Evolutionary conservation across 2,888 invertebrate species (phyloP).

Genomic region (Vesta saturnalis): DNA sequence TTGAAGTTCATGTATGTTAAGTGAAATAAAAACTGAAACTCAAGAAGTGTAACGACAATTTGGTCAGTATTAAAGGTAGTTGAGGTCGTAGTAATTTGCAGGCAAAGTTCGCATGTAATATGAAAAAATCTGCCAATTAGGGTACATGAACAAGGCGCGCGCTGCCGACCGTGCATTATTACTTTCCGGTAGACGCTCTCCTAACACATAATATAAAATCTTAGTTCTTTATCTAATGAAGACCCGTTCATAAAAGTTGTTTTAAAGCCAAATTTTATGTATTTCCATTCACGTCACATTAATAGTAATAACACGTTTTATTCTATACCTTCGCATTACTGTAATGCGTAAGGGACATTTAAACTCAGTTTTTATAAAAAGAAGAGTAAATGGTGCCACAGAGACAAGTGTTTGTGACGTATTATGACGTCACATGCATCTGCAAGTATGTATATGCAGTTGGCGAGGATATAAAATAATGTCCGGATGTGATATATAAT

Average conservation of each 20-base stretch:
- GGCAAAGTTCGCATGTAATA: slow-evolving; percentile 33
- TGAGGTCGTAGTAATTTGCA: slow-evolving; percentile 32
- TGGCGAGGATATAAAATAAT: slow-evolving; percentile 44
- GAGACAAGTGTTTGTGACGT: slow-evolving; percentile 44
- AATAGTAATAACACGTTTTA: slow-evolving; percentile 1
- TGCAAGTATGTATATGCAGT: slow-evolving; percentile 43
- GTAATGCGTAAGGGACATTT: slow-evolving; percentile 31
- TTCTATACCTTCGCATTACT: slow-evolving; percentile 11
- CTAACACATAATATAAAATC: slow-evolving; percentile 30
- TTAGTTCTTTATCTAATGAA: slow-evolving; percentile 30
- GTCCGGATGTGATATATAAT: slow-evolving; percentile 47
- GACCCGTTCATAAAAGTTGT: slow-evolving; percentile 14
- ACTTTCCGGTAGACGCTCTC: slow-evolving; percentile 37
- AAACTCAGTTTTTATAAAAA: slow-evolving; percentile 35
- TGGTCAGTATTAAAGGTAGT: slow-evolving; percentile 31
- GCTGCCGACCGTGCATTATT: slow-evolving; percentile 38
- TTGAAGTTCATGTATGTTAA: neutral
- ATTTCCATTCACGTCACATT: slow-evolving; percentile 25
- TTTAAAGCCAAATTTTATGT: slow-evolving; percentile 18
- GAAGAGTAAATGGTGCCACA: slow-evolving; percentile 28
- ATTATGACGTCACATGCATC: slow-evolving; percentile 46
- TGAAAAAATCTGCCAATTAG: slow-evolving; percentile 36
- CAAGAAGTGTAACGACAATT: slow-evolving; percentile 27
- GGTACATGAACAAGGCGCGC: slow-evolving; percentile 29
- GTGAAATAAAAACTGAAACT: slow-evolving; percentile 21